Conservation (phyloP, 2,113 vertebrate species). For the Catharus minimus region DNA sequence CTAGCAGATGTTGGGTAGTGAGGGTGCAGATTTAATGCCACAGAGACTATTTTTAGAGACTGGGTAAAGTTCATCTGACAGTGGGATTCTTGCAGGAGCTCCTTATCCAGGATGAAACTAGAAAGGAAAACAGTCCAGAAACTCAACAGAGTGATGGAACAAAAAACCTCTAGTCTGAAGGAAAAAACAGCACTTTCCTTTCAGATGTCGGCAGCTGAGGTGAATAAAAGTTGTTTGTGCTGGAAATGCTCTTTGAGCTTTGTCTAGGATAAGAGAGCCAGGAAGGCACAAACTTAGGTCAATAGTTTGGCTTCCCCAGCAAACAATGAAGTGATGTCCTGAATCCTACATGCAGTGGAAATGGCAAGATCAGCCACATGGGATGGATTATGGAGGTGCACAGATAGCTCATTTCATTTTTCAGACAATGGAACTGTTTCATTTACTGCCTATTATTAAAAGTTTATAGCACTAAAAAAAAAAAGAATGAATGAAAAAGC, state of each 20-base stretch:
- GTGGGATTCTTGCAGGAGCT: neutral
- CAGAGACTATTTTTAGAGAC: slow-evolving; percentile 4
- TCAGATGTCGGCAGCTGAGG: slow-evolving; percentile 35
- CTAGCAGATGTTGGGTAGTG: neutral
- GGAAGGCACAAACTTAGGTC: neutral
- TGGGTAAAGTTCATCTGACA: slow-evolving; percentile 18
- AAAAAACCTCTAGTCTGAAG: neutral
- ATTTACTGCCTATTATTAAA: slow-evolving; percentile 85
- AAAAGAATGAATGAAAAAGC: slow-evolving; percentile 78
- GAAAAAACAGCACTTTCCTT: neutral
- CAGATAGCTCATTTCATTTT: slow-evolving; percentile 82
- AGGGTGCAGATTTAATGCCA: slow-evolving; percentile 4
- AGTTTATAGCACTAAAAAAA: slow-evolving; percentile 76
- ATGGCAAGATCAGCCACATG: slow-evolving; percentile 70
- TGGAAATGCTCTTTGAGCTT: slow-evolving; percentile 27
- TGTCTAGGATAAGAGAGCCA: neutral
- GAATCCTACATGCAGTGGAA: neutral
- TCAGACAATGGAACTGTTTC: slow-evolving; percentile 83
- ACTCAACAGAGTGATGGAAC: neutral
- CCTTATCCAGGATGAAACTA: neutral
- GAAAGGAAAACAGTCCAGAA: neutral
- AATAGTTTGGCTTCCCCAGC: neutral
- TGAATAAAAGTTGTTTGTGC: neutral
- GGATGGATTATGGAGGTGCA: slow-evolving; percentile 75
- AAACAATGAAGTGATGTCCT: slow-evolving; percentile 22